phyloP scores from a whole-genome alignment of 2,797 vertebrate species.

The Notolabrus celidotus region DNA sequence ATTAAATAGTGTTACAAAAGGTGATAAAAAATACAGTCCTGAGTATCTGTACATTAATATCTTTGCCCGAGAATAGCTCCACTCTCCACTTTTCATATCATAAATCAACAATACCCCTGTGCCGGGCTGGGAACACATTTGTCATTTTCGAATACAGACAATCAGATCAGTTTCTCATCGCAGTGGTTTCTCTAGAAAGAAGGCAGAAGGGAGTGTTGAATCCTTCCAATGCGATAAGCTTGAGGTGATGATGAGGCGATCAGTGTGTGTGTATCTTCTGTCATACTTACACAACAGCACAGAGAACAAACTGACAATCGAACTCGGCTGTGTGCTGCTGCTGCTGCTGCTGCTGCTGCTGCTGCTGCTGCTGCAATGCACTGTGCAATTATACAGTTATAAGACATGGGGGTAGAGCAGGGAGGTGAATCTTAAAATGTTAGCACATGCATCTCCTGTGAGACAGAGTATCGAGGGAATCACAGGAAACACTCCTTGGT shows the following conservation, averaged over 20 bases:
- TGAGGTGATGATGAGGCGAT: conserved; percentile 24
- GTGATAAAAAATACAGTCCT: too few relatives aligned
- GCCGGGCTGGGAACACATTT: conserved; percentile 44
- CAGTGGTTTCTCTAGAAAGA: conserved; percentile 24
- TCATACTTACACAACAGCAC: conserved; percentile 26
- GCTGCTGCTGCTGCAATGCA: conserved; percentile 34
- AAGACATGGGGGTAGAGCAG: conserved; percentile 33
- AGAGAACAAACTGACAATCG: conserved; percentile 34
- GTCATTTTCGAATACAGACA: conserved; percentile 42
- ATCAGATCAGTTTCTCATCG: conserved; percentile 42
- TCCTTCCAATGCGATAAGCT: conserved; percentile 3
- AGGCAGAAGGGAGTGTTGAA: conserved; percentile 36
- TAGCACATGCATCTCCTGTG: conserved; percentile 45
- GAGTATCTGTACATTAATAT: neutral
- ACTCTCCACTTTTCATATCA: conserved; percentile 9
- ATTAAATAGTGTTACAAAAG: too few relatives aligned
- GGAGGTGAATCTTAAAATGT: conserved; percentile 15
- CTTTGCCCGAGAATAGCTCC: neutral
- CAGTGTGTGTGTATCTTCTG: conserved; percentile 11
- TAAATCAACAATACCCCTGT: conserved; percentile 30
- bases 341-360: conserved; percentile 47
- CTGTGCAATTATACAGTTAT: conserved; percentile 30
- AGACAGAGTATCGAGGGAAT: conserved; percentile 22
- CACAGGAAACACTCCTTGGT: conserved; percentile 6
- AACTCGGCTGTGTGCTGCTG: conserved; percentile 27